phyloP scores from a whole-genome alignment of 37 sponge, comb jelly and placozoan genomes.

The Agelas oroides region DNA sequence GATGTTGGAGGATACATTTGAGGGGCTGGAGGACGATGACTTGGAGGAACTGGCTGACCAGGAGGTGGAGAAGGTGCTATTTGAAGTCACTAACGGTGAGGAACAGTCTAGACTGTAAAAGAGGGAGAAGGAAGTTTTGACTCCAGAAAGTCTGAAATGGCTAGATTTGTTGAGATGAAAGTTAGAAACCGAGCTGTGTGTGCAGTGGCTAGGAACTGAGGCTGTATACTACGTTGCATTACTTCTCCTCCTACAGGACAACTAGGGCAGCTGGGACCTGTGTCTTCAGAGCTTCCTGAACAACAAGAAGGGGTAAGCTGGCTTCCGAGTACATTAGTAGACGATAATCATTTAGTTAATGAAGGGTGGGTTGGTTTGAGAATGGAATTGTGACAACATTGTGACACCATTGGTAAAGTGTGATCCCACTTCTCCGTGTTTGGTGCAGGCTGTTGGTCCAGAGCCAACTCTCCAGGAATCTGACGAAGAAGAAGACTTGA shows the following conservation, averaged over 20 bases:
- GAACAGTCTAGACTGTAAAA: too few species aligned
- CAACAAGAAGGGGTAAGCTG: constrained; percentile 20
- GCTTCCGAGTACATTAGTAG: too few species aligned
- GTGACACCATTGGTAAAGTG: too few species aligned
- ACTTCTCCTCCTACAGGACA: constrained; percentile 18
- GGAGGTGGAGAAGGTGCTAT: constrained; percentile 96
- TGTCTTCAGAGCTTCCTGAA: constrained; percentile 18
- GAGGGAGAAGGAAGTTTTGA: background rate
- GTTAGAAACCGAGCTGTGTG: too few species aligned
- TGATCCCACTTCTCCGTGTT: too few species aligned
- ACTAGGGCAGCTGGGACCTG: constrained; percentile 52
- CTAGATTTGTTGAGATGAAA: too few species aligned
- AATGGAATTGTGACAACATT: too few species aligned
- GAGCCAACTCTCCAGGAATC: constrained; percentile 3
- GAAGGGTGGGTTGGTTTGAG: too few species aligned
- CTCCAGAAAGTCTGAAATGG: too few species aligned
- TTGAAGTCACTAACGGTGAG: constrained; percentile 94
- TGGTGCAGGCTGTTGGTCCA: constrained; percentile 12
- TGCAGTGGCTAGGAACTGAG: too few species aligned
- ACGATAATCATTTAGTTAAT: too few species aligned
- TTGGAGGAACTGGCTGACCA: constrained; percentile 93
- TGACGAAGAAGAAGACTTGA: constrained; percentile 48
- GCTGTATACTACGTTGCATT: too few species aligned
- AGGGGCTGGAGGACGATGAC: constrained; percentile 93
- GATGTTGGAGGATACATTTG: constrained; percentile 97